A percentile compares a stretch with the other conserved stretches of the same genome.
These are phyloP conservation scores for Coremacera marginata DNA, from an alignment of 2,888 invertebrate species.

Conservation along the genomic window DNA sequence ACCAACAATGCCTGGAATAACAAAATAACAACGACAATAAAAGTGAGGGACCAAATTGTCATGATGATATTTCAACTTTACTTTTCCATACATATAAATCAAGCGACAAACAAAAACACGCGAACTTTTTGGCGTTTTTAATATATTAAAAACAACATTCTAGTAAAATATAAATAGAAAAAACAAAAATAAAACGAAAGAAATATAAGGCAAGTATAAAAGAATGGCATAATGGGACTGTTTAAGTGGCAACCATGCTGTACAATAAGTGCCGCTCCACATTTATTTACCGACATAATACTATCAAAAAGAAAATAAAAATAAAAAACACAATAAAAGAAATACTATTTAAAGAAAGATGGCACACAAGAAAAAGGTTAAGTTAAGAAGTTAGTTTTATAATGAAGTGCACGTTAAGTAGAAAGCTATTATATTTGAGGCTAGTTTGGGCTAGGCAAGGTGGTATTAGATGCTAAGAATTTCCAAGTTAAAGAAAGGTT, in stretches of 20 bases:
- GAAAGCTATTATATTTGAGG: too few species aligned
- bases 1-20: constrained; percentile 2
- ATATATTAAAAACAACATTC: constrained; percentile 40
- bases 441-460: too few species aligned
- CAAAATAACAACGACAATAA: constrained; percentile 32
- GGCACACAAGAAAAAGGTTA: background rate
- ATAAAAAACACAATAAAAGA: background rate
- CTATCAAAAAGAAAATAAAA: background rate
- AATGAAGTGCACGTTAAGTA: background rate
- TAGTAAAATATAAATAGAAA: constrained; percentile 37
- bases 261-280: constrained; percentile 54
- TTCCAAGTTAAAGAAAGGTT: too few species aligned
- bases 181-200: constrained; percentile 35
- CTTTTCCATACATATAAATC: constrained; percentile 60
- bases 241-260: constrained; percentile 48
- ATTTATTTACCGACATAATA: too few species aligned
- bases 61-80: constrained; percentile 55
- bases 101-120: constrained; percentile 55
- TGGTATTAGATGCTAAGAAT: too few species aligned
- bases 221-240: constrained; percentile 44
- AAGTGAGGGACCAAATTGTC: constrained; percentile 43
- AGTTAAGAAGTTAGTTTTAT: background rate
- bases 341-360: background rate
- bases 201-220: constrained; percentile 36
- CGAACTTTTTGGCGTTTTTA: constrained; percentile 51